Evolutionary conservation across 1,140 invertebrate species (phyloP), one percentile per base, ranked within the genome.

Genomic region (Drosophila paulistorum): DNA sequence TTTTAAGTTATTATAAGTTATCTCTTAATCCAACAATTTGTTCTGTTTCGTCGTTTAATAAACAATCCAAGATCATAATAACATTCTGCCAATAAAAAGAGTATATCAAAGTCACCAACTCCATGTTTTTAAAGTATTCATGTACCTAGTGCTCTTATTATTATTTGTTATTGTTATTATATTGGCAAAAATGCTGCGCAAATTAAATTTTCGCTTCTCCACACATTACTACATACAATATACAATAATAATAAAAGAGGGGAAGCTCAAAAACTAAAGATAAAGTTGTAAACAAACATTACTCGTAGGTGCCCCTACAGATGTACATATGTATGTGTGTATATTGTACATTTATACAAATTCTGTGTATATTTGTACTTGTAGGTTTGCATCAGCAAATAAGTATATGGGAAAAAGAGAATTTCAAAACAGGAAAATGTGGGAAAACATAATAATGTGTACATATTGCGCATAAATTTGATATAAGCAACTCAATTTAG

Each of bases 141-240:
- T 17, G 14, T n/a, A 39, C 45, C 60, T 63, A 48, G n/a, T 45
- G 17, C 7, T 67, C 23, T 23, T 65, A 33, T 71, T 60, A 58
- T 71, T 71, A 66, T 66, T 70, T 71, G 54, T 57, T 26, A 51
- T 51, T 17, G 41, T 64, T 51, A 42, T 55, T 48, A 68, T 72
- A 68, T 72, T 68, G 60, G 14, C 63, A 70, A 80, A 51, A 77
- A 68, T 70, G 63, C 79, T 81, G 79, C 78, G 79, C 74, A 81
- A 81, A 81, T 81, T 61, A 58, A 69, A 42, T 69, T 80, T 57
- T 41, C 17, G 37, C 48, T 68, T 65, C 20, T 65, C 23, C 37
- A 13, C 45, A 51, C 45, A 51, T 10, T 2, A 14, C 1, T 4
- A 20, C 11, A 10, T n/a, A 37, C 35, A 37, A 37, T 13, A 39